Percentiles rank a stretch among this genome's conserved stretches.
Evolutionary conservation across 2,113 vertebrate genomes (phyloP).

Genomic region (Calyptommatus sinebrachiatus): DNA sequence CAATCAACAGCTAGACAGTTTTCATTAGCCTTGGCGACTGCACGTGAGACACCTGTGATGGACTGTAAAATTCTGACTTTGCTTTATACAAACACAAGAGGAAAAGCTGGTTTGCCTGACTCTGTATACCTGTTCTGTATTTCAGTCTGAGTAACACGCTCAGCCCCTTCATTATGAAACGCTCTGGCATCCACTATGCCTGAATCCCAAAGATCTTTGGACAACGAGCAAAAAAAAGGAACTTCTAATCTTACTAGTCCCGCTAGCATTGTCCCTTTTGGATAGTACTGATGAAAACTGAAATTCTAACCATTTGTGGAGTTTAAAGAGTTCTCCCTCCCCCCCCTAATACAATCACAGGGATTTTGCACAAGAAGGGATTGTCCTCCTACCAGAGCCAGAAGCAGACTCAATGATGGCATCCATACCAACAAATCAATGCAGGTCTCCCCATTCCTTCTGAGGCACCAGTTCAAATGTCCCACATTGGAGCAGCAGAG

Average conservation of each 20-base stretch:
- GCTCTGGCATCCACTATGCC: not conserved
- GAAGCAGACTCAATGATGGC: no score
- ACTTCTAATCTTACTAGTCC: no score
- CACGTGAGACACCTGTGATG: not conserved
- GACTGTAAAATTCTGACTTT: not conserved
- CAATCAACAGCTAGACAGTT: not conserved
- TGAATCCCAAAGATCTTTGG: not conserved
- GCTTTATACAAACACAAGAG: not conserved
- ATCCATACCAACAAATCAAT: no score
- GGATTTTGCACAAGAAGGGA: no score
- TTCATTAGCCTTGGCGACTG: conserved; percentile 7
- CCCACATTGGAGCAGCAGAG: no score
- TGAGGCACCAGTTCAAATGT: no score
- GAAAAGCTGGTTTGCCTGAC: conserved; percentile 7
- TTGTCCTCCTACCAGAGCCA: no score
- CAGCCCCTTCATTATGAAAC: not conserved
- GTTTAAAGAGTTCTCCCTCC: no score
- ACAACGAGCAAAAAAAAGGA: not conserved
- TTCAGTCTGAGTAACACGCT: not conserved
- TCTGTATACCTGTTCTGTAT: not conserved
- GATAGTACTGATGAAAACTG: no score
- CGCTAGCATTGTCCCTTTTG: not conserved
- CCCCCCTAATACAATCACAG: no score
- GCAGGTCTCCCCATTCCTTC: no score
- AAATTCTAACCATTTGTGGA: no score